Conservation (phyloP, 2,113 vertebrate species). For the Ptyas mucosa region DNA sequence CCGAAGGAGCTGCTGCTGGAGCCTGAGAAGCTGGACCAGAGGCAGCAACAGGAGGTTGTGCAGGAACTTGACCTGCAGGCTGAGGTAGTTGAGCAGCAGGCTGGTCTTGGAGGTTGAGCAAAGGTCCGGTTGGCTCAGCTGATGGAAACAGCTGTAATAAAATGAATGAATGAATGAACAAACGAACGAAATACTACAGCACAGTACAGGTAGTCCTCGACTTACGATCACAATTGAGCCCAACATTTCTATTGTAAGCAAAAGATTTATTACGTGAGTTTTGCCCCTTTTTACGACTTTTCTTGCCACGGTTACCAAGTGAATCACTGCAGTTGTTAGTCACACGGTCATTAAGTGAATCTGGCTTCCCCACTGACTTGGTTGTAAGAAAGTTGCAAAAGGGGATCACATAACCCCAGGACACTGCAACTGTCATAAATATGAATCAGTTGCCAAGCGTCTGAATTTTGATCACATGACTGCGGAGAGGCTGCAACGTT, state of each 20-base stretch:
- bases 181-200: neutral
- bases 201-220: neutral
- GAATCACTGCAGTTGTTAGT: neutral
- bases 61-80: slow-evolving; percentile 72
- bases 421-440: neutral
- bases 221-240: neutral
- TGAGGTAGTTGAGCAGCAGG: slow-evolving; percentile 87
- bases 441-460: neutral
- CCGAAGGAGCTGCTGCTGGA: slow-evolving; percentile 65
- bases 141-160: slow-evolving; percentile 78
- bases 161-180: neutral
- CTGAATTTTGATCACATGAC: neutral
- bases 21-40: slow-evolving; percentile 66
- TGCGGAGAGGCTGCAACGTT: neutral
- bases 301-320: neutral
- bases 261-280: neutral
- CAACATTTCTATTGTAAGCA: neutral
- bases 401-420: neutral
- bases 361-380: neutral
- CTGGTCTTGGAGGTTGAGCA: slow-evolving; percentile 74
- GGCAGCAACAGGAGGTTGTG: slow-evolving; percentile 74
- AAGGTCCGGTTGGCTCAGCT: slow-evolving; percentile 76
- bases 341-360: neutral
- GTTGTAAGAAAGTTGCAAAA: neutral
- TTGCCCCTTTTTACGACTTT: neutral